Evolutionary conservation across 2,888 invertebrate genomes (phyloP).

Genomic region (Tribolium freemani): DNA sequence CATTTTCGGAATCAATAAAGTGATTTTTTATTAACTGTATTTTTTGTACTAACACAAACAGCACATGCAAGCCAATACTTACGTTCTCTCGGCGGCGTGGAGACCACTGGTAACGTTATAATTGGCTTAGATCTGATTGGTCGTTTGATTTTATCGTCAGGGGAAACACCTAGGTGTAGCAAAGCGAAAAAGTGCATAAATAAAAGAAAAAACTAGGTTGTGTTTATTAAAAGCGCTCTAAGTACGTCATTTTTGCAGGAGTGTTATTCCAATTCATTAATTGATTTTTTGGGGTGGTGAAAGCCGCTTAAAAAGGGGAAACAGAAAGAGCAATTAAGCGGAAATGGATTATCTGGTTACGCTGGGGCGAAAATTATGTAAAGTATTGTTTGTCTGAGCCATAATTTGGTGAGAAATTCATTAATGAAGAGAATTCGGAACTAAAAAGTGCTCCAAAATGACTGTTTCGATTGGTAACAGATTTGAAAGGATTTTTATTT

Average conservation of each 20-base stretch:
- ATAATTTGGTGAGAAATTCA: no score
- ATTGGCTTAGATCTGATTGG: constrained; percentile 76
- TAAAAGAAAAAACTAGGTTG: constrained; percentile 43
- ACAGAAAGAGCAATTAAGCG: constrained; percentile 41
- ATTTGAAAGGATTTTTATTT: no score
- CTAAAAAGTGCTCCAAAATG: no score
- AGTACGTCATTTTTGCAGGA: background rate
- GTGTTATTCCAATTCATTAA: background rate
- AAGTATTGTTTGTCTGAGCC: no score
- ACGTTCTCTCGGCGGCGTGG: constrained; percentile 76
- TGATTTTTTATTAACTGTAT: background rate
- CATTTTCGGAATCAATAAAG: background rate
- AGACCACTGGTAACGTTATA: constrained; percentile 77
- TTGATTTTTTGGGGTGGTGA: no score
- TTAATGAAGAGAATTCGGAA: no score
- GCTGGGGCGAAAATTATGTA: no score
- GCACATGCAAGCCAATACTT: constrained; percentile 65
- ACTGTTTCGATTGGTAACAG: no score
- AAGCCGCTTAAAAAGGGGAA: background rate
- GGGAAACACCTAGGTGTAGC: constrained; percentile 59
- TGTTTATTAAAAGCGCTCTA: background rate
- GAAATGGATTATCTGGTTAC: background rate
- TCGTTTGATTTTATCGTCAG: constrained; percentile 64
- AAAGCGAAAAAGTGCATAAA: constrained; percentile 47
- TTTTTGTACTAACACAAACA: constrained; percentile 9